Conservation (phyloP, 1,140 invertebrate species). For the Apis dorsata region DNA sequence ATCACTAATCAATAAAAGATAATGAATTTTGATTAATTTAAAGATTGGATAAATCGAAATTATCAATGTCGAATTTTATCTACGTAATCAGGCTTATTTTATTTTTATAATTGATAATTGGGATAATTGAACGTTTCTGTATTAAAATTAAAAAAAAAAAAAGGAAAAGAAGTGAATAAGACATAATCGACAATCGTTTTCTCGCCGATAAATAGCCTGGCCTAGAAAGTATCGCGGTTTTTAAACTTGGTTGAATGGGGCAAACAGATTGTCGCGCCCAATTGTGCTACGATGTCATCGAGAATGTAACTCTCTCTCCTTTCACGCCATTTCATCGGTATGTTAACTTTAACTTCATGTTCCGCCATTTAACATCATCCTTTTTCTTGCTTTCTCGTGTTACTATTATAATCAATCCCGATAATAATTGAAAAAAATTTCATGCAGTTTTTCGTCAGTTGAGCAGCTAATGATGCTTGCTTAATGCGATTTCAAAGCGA, state of each 20-base stretch:
- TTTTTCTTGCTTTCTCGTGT: not conserved
- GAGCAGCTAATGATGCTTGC: not conserved
- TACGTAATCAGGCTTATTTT: too few species aligned
- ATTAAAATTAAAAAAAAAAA: not conserved
- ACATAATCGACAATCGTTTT: slow-evolving; percentile 23
- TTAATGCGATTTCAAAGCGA: not conserved
- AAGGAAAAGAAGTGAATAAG: not conserved
- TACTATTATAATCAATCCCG: not conserved
- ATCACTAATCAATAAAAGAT: too few species aligned
- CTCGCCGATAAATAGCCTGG: slow-evolving; percentile 31
- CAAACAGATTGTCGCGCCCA: slow-evolving; percentile 46
- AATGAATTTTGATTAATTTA: too few species aligned
- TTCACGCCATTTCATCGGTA: slow-evolving; percentile 40
- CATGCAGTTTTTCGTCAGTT: not conserved
- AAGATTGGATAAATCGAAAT: too few species aligned
- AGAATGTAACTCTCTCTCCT: slow-evolving; percentile 53
- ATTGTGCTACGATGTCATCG: slow-evolving; percentile 36
- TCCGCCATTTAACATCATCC: too few species aligned
- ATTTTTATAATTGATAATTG: too few species aligned
- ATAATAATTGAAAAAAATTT: not conserved
- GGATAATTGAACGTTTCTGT: too few species aligned
- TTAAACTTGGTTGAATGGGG: slow-evolving; percentile 50
- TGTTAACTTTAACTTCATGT: not conserved
- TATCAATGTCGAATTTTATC: too few species aligned
- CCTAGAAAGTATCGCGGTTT: slow-evolving; percentile 60